Evolutionary conservation across 2,888 invertebrate genomes (phyloP).

Genomic region (Phalera bucephala): DNA sequence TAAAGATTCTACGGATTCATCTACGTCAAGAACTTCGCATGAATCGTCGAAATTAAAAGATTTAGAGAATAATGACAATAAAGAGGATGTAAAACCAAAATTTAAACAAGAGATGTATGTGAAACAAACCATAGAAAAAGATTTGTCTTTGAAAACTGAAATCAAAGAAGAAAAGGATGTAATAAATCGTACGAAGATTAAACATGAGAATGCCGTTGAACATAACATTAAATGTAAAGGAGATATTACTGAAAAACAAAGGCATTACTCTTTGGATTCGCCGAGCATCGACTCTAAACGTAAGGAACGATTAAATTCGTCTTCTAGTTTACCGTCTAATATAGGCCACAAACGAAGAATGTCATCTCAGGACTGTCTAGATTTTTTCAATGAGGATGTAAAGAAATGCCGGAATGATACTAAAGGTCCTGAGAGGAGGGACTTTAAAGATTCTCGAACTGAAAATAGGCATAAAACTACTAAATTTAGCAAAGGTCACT

Average conservation of each 20-base stretch:
- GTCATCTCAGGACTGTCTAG: slow-evolving; percentile 89
- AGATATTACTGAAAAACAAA: slow-evolving; percentile 67
- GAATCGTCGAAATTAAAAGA: slow-evolving; percentile 71
- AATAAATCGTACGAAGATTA: slow-evolving; percentile 39
- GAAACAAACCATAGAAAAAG: slow-evolving; percentile 79
- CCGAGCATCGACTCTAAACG: slow-evolving; percentile 74
- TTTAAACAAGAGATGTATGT: slow-evolving; percentile 69
- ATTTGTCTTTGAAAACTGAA: slow-evolving; percentile 60
- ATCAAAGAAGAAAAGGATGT: slow-evolving; percentile 72
- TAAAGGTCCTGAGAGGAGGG: slow-evolving; percentile 84
- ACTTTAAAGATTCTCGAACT: slow-evolving; percentile 86
- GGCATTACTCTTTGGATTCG: slow-evolving; percentile 77
- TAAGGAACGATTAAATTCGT: slow-evolving; percentile 84
- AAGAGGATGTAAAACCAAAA: slow-evolving; percentile 63
- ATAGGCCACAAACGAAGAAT: slow-evolving; percentile 88
- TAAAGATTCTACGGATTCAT: slow-evolving; percentile 79
- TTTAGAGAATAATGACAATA: slow-evolving; percentile 55
- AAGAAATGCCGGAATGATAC: slow-evolving; percentile 84
- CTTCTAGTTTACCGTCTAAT: slow-evolving; percentile 84
- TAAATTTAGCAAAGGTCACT: slow-evolving; percentile 84
- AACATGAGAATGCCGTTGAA: slow-evolving; percentile 39
- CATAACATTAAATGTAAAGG: slow-evolving; percentile 49
- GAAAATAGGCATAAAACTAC: slow-evolving; percentile 71
- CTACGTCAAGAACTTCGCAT: slow-evolving; percentile 70
- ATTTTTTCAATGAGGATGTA: slow-evolving; percentile 81